phyloP scores from a whole-genome alignment of 1,140 invertebrate species.

The Meloidogyne floridensis region DNA sequence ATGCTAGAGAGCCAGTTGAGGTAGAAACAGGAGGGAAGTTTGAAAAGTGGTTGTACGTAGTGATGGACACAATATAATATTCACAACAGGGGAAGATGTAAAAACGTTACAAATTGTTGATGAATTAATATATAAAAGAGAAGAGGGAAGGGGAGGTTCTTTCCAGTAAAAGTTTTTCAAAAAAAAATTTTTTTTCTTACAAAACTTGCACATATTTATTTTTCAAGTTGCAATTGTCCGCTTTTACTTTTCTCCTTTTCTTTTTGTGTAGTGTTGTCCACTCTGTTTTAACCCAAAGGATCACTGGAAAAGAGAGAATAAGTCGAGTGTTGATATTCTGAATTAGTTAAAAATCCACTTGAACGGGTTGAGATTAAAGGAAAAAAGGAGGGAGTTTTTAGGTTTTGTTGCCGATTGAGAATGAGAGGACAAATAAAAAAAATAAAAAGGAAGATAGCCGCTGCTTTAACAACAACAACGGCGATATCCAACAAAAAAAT shows the following conservation, averaged over 20 bases:
- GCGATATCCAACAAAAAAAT: background rate
- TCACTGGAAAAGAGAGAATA: background rate
- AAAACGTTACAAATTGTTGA: background rate
- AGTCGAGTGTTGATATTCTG: no score
- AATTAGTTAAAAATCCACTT: no score
- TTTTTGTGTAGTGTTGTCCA: background rate
- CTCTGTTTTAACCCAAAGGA: background rate
- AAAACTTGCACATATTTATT: background rate
- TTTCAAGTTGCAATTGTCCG: slow-evolving; percentile 6
- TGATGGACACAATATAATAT: background rate
- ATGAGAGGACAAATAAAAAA: background rate
- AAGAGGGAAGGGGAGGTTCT: background rate
- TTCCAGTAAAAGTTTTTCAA: background rate
- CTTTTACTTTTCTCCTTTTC: background rate
- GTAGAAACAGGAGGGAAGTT: slow-evolving; percentile 4
- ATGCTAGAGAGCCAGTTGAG: background rate
- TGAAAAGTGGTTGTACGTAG: background rate
- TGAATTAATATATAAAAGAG: background rate
- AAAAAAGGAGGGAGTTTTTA: background rate
- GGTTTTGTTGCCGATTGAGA: background rate
- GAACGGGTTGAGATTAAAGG: no score
- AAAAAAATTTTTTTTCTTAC: background rate
- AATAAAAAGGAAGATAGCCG: background rate
- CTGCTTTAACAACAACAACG: background rate
- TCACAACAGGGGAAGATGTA: background rate